phyloP scores from a whole-genome alignment of 1,140 invertebrate species.

The Pogonomyrmex barbatus region DNA sequence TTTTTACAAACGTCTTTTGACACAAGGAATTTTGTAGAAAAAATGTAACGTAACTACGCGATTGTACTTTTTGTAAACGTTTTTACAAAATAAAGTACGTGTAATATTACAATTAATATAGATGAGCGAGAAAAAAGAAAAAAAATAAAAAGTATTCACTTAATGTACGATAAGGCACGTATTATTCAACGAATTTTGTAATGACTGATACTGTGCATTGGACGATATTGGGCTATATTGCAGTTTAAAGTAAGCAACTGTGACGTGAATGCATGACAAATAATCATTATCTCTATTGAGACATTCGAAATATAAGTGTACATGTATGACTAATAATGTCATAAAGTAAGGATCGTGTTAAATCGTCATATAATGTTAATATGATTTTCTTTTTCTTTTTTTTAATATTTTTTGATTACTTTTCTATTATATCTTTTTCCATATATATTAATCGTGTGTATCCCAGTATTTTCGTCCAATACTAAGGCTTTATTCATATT shows the following conservation, averaged over 20 bases:
- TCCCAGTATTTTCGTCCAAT: constrained; percentile 48
- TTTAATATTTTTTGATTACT: not conserved
- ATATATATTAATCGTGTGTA: constrained; percentile 27
- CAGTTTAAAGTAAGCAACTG: not conserved
- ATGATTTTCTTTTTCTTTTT: not conserved
- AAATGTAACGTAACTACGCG: constrained; percentile 40
- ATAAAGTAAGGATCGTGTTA: constrained; percentile 7
- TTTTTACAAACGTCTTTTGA: constrained; percentile 51
- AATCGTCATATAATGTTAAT: constrained; percentile 26
- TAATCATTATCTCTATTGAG: not conserved
- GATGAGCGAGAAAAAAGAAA: not conserved
- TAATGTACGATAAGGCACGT: constrained; percentile 32
- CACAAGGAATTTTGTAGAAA: constrained; percentile 38
- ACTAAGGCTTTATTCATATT: constrained; percentile 32
- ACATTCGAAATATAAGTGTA: not conserved
- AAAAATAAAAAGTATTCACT: constrained; percentile 19
- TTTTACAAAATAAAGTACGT: constrained; percentile 50
- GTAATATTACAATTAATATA: constrained; percentile 58
- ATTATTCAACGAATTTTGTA: constrained; percentile 41
- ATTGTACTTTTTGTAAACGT: constrained; percentile 63
- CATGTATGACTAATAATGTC: not conserved
- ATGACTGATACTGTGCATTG: constrained; percentile 31
- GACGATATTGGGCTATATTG: constrained; percentile 32
- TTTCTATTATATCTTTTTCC: not conserved
- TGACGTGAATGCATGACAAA: not conserved